phyloP scores from a whole-genome alignment of 2,797 vertebrate genomes.

The Callimico goeldii region DNA sequence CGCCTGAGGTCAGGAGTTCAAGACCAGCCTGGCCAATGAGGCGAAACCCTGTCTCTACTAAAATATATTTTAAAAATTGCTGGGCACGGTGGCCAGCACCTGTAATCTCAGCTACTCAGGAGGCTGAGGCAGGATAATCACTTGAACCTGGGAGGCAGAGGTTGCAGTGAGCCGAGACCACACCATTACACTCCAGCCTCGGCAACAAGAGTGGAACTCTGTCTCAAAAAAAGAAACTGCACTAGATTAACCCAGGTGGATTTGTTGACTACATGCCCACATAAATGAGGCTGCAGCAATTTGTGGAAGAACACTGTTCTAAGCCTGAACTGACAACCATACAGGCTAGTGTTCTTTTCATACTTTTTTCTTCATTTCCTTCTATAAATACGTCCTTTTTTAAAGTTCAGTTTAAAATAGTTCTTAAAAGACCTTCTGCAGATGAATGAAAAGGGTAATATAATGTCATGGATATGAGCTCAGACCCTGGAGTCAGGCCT shows the following conservation, averaged over 20 bases:
- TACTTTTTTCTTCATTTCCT: background rate
- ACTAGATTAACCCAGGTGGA: background rate
- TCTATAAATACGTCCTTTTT: background rate
- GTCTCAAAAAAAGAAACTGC: background rate
- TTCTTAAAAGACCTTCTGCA: background rate
- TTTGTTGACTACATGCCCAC: too few relatives aligned
- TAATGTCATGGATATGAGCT: background rate
- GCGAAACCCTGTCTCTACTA: background rate
- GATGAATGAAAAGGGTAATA: background rate
- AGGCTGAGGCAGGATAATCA: too few relatives aligned
- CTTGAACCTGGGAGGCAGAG: too few relatives aligned
- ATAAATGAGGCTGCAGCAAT: background rate
- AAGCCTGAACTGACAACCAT: background rate
- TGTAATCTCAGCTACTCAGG: background rate
- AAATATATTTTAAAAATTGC: background rate
- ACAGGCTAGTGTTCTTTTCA: background rate
- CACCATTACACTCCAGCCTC: background rate
- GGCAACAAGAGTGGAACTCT: background rate
- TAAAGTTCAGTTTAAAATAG: background rate
- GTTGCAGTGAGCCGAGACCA: too few relatives aligned
- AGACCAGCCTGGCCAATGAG: background rate
- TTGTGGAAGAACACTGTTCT: background rate
- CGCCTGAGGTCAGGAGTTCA: background rate
- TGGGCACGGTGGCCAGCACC: accelerated
- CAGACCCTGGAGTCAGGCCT: background rate